Conservation (phyloP, 2,888 invertebrate species). For the Flabesymbios commensalis region DNA sequence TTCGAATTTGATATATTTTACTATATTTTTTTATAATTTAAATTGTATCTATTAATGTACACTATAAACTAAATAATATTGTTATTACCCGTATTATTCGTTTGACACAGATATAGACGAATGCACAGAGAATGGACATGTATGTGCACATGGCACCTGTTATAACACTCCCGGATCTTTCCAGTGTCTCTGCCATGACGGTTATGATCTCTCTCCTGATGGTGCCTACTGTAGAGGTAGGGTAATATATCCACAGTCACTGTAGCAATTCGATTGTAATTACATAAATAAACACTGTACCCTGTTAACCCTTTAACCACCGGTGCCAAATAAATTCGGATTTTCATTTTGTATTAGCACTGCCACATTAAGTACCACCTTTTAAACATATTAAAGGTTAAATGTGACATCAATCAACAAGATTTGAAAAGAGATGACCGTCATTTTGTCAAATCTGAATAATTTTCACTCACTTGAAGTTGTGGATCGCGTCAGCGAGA, state of each 20-base stretch:
- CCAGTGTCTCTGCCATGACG: slow-evolving; percentile 78
- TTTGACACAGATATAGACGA: slow-evolving; percentile 63
- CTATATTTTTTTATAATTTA: too few species aligned
- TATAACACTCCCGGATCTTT: slow-evolving; percentile 58
- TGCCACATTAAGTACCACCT: background rate
- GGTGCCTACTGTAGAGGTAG: slow-evolving; percentile 79
- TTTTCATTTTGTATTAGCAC: background rate
- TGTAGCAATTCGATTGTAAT: background rate
- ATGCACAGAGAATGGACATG: slow-evolving; percentile 58
- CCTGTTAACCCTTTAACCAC: background rate
- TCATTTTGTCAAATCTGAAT: too few species aligned
- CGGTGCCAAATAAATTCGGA: background rate
- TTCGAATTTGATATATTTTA: too few species aligned
- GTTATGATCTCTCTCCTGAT: slow-evolving; percentile 80
- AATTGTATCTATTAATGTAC: too few species aligned
- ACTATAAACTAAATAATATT: too few species aligned
- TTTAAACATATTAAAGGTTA: too few species aligned
- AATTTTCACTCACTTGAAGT: too few species aligned
- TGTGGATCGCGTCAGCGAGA: too few species aligned
- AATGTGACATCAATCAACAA: too few species aligned
- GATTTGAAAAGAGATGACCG: too few species aligned
- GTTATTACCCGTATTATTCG: too few species aligned
- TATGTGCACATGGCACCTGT: slow-evolving; percentile 59
- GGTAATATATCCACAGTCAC: slow-evolving; percentile 4
- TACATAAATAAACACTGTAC: background rate